Evolutionary conservation across 1,140 invertebrate species (phyloP).

Genomic region (Dolichoris vasculosae): DNA sequence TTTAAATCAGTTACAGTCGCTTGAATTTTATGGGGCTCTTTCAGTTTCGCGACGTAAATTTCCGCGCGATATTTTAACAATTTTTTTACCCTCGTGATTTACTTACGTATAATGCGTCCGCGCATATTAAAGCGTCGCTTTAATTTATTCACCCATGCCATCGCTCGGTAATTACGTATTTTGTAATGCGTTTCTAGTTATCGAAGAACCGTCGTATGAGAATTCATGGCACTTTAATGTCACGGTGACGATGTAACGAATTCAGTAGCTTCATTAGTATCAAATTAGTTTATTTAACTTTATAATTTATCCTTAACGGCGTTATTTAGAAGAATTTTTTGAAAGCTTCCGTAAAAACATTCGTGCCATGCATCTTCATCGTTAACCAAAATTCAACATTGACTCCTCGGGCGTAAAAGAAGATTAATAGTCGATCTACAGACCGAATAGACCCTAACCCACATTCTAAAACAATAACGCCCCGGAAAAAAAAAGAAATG

Average conservation of each 20-base stretch:
- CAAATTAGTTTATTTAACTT: background rate
- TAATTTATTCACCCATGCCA: background rate
- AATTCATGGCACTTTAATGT: no score
- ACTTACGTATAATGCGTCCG: background rate
- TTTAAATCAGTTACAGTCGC: no score
- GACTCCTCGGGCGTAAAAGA: background rate
- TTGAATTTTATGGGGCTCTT: background rate
- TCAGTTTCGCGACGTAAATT: background rate
- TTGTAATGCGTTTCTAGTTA: background rate
- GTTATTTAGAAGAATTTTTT: background rate
- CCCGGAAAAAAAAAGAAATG: background rate
- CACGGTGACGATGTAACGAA: background rate
- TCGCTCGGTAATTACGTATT: background rate
- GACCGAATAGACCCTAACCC: conserved; percentile 4
- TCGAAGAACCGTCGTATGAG: no score
- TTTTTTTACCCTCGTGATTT: background rate
- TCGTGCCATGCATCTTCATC: conserved; percentile 32
- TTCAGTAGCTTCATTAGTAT: background rate
- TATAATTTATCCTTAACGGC: background rate
- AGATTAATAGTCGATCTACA: conserved; percentile 38
- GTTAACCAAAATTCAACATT: conserved; percentile 7
- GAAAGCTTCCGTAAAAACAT: background rate
- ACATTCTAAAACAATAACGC: conserved; percentile 46
- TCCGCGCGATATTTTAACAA: background rate
- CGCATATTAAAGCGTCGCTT: background rate